A percentile compares a stretch with the other conserved stretches of the same genome.
Conservation (phyloP, 2,113 vertebrate genomes). For the Edolisoma coerulescens region DNA sequence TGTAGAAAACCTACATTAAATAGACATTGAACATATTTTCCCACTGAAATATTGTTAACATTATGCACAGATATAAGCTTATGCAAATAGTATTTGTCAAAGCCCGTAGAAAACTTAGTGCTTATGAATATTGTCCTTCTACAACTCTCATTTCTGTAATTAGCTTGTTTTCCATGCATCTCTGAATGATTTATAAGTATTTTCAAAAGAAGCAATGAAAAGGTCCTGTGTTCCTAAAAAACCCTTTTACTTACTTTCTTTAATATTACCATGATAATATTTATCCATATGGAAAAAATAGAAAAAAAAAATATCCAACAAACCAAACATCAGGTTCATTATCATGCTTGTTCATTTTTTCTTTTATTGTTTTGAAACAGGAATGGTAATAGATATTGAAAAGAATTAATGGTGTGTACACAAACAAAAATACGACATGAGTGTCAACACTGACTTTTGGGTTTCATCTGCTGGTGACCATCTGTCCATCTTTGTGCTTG, state of each 20-base stretch:
- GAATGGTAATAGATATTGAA: neutral
- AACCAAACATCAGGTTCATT: neutral
- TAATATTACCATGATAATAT: neutral
- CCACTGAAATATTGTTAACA: neutral
- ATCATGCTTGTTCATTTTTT: neutral
- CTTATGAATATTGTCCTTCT: neutral
- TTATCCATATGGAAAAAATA: neutral
- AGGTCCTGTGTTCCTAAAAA: neutral
- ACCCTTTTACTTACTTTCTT: neutral
- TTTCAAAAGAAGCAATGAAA: neutral
- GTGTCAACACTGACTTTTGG: neutral
- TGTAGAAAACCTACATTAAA: neutral
- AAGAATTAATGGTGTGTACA: neutral
- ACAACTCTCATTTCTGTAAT: neutral
- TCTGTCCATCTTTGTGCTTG: neutral
- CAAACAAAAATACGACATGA: neutral
- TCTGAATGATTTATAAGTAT: neutral
- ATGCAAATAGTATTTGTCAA: neutral
- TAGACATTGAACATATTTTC: neutral
- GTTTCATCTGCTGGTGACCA: neutral
- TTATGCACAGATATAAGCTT: neutral
- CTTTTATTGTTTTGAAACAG: neutral
- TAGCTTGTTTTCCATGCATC: neutral
- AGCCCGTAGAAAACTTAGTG: neutral
- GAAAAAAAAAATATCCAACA: fast-evolving